A percentile compares a stretch with the other conserved stretches of the same genome.
Evolutionary conservation across 23 tunicate genomes (phyloP).

Genomic region (Trididemnum miniatum): DNA sequence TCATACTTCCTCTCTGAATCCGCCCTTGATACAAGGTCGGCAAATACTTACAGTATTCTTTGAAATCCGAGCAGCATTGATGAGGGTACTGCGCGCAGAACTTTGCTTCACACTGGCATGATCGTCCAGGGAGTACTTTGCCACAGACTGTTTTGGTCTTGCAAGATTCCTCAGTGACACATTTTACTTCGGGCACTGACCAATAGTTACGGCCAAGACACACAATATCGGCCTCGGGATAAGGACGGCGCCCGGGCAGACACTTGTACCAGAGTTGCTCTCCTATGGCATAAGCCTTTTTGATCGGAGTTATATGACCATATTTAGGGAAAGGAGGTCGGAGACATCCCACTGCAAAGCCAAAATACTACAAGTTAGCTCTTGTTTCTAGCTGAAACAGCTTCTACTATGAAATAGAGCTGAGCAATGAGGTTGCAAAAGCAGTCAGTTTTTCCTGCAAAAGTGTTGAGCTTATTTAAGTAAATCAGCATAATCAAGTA

Average conservation of each 20-base stretch:
- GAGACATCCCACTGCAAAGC: background rate
- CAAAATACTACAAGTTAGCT: background rate
- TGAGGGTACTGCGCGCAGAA: background rate
- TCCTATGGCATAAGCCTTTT: background rate
- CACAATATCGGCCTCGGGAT: slow-evolving; percentile 7
- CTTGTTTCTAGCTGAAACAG: no score
- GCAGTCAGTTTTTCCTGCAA: no score
- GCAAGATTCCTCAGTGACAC: slow-evolving; percentile 20
- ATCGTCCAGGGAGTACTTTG: background rate
- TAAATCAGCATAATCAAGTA: no score
- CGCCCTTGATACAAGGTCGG: no score
- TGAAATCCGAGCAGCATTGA: slow-evolving; percentile 1
- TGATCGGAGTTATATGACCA: background rate
- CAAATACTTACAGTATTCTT: background rate
- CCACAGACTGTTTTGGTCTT: background rate
- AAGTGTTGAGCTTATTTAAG: no score
- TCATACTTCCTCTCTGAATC: no score
- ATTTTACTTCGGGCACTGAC: background rate
- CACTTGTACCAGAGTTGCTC: slow-evolving; percentile 5
- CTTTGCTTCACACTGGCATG: background rate
- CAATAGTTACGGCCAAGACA: background rate
- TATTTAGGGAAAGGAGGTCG: background rate
- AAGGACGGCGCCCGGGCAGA: background rate
- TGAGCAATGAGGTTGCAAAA: no score
- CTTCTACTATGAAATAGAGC: no score